Evolutionary conservation across 2,797 vertebrate genomes (phyloP).

Genomic region (Danio kyathit): DNA sequence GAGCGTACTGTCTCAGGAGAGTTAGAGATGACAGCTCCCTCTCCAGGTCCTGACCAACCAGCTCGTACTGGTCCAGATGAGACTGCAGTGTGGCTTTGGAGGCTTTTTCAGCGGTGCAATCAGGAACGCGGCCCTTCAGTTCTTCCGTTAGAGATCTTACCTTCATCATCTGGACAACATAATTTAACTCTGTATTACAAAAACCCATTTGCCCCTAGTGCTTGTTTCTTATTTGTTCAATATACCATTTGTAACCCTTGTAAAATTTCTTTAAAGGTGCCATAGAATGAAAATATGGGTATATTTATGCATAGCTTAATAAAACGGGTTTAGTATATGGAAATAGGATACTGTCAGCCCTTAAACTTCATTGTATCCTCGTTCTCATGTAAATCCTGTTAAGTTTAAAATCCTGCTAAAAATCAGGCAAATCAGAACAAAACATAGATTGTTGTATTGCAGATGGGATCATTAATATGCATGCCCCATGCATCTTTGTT

Average conservation of each 20-base stretch:
- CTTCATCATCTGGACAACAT: slow-evolving; percentile 83
- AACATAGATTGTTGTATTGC: too few relatives aligned
- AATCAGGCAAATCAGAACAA: too few relatives aligned
- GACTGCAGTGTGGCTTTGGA: slow-evolving; percentile 87
- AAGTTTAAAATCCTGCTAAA: too few relatives aligned
- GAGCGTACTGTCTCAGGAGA: slow-evolving; percentile 83
- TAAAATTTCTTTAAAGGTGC: not conserved
- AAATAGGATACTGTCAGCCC: too few relatives aligned
- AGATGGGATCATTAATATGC: too few relatives aligned
- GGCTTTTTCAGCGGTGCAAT: slow-evolving; percentile 87
- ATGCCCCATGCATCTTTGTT: too few relatives aligned
- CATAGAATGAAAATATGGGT: too few relatives aligned
- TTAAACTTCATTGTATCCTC: too few relatives aligned
- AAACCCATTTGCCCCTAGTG: not conserved
- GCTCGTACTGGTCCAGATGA: slow-evolving; percentile 87
- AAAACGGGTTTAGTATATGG: too few relatives aligned
- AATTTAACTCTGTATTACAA: not conserved
- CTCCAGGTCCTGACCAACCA: slow-evolving; percentile 85
- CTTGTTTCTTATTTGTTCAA: not conserved
- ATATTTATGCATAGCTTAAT: too few relatives aligned
- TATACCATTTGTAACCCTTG: slow-evolving; percentile 1
- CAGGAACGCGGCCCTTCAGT: slow-evolving; percentile 86
- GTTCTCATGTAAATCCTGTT: too few relatives aligned
- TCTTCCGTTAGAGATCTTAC: slow-evolving; percentile 81
- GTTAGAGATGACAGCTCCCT: slow-evolving; percentile 85